Evolutionary conservation across 2,888 invertebrate species (phyloP).

Genomic region (Lasius platythorax): DNA sequence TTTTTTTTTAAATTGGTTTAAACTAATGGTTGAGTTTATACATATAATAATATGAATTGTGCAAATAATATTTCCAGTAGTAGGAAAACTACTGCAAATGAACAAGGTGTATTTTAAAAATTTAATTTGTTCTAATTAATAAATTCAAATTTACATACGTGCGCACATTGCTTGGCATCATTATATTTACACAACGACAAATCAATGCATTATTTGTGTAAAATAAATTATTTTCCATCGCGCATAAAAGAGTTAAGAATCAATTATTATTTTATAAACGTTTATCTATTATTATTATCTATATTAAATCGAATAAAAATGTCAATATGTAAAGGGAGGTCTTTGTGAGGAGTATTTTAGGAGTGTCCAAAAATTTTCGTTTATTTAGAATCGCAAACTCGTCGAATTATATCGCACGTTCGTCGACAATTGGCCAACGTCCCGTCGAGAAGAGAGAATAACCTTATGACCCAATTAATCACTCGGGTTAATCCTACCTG

Average conservation of each 20-base stretch:
- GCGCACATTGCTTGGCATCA: background rate
- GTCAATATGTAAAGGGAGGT: background rate
- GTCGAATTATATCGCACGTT: background rate
- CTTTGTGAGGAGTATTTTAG: background rate
- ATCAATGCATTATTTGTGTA: background rate
- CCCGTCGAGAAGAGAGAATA: background rate
- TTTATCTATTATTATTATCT: conserved; percentile 2
- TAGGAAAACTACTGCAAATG: background rate
- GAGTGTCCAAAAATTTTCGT: background rate
- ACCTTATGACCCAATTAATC: conserved; percentile 27
- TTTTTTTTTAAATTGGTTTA: background rate
- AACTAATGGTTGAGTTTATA: background rate
- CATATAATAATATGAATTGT: background rate
- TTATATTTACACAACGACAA: background rate
- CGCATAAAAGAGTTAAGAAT: background rate
- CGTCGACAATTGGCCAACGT: background rate
- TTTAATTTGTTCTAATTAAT: conserved; percentile 10
- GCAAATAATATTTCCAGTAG: background rate
- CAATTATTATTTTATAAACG: background rate
- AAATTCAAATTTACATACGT: background rate
- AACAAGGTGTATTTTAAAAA: background rate
- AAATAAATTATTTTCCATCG: background rate
- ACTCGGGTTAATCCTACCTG: background rate
- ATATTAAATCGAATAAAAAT: background rate
- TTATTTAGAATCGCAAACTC: background rate